Evolutionary conservation across 2,797 vertebrate species (phyloP), one percentile per base, ranked within the genome.

Genomic region (Parauchenoglanis punctatus): DNA sequence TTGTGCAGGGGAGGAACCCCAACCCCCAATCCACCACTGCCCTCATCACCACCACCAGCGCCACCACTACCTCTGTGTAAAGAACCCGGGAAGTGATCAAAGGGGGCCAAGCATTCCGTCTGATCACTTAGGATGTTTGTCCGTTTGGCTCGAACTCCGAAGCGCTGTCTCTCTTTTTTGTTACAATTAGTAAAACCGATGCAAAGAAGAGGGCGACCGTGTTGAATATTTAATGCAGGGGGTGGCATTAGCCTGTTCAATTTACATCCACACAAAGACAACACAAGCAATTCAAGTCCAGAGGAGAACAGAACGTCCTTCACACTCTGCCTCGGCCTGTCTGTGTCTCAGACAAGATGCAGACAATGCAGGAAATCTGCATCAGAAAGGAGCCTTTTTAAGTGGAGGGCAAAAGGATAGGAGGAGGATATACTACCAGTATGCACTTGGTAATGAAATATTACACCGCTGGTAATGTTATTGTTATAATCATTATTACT

Each of bases 211-310:
- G 93, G 93, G 94, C 95, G 94, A 96, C 96, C 94, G 95, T 93
- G 93, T 94, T 96, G 95, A 96, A 96, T 96, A 96, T 95, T 96
- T 96, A 95, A 96, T 95, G 95, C 70, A 88, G 89, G 90, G 89
- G 88, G 86, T 84, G 95, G 81, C 93, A 94, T 95, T 94, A 95
- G 95, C 93, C 95, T 92, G 95, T 95, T 95, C 94, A 93, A 95
- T 96, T 96, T 95, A 94, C 94, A 95, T 96, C 93, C 93, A 95
- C 94, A 96, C 94, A 96, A 96, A 96, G 95, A 93, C 93, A 87
- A 92, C 91, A 89, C 89, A 72, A 91, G 92, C 94, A 93, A 94
- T 93, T 91, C 93, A 92, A 93, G 92, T 94, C 94, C 91, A 91
- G 93, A 94, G 94, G 93, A 95, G 94, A 93, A 93, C 94, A 92